Base-by-base conservation (phyloP, 1,140 invertebrate genomes). In the Sinella curviseta region DNA sequence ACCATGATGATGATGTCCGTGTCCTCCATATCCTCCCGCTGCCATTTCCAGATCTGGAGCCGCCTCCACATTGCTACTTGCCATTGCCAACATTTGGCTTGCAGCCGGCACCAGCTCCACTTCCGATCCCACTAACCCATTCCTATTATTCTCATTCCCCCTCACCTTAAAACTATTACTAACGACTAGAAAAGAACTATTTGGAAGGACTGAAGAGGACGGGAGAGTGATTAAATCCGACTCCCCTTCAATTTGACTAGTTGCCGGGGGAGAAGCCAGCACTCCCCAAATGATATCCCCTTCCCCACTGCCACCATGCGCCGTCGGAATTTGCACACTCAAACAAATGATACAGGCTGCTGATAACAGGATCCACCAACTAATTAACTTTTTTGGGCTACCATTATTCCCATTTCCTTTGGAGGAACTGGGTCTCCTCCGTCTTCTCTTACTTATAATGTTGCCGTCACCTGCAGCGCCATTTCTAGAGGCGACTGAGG, bases 181-280 rank as follows among this genome's bases (percentile, higher is more conserved):
- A 70, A 70, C 8, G 65, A 70, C 65, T 70, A 70, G 65, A 70
- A 31, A 70, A 14, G 65, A 17, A 70, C 31, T 70, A 33, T 70
- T 70, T 16, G 3, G 2, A 24, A 31, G 3, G 31, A 70, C 24
- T 14, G 8, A 14, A 48, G 39, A 48, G 3, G 65, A 70, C 12
- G 65, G 65, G 12, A 70, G 31, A 12, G 65, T 31, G 65, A 70
- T 8, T 3, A 70, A n/a, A 31, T 70, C 65, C n/a, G 2, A 4
- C 8, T 70, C 65, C 30, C 4, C 57, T 60, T 17, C 14, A 60
- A 30, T 24, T 33, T 70, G 65, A 70, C 65, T 70, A 70, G 65
- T 14, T 31, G 65, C 3, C 12, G 12, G 8, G 8, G 65, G 31
- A 70, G 30, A 30, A 8, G 65, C 14, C 24, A 4, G 3, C 26